A percentile compares a stretch with the other conserved stretches of the same genome.
Evolutionary conservation across 1,140 invertebrate genomes (phyloP).

Genomic region (Drosophila baimaii): DNA sequence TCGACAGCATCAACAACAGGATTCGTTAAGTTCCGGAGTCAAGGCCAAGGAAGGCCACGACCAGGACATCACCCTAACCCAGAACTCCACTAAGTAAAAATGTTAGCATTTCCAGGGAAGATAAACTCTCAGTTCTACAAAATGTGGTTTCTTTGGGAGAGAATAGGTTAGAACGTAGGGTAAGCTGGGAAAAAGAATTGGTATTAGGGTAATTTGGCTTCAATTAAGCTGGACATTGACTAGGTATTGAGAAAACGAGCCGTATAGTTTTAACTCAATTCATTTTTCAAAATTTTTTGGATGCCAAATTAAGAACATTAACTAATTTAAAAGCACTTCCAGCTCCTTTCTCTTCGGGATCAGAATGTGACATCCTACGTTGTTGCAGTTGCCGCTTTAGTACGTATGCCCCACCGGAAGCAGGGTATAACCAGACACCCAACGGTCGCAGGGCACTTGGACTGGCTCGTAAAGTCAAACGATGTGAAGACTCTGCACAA

Average conservation of each 20-base stretch:
- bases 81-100: background rate
- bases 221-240: too few relatives aligned
- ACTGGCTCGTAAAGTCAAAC: conserved; percentile 69
- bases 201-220: too few relatives aligned
- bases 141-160: too few relatives aligned
- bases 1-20: conserved; percentile 33
- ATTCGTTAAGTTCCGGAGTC: conserved; percentile 22
- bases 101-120: too few relatives aligned
- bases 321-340: background rate
- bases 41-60: background rate
- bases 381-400: too few relatives aligned
- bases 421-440: conserved; percentile 17
- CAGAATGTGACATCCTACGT: background rate
- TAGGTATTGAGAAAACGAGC: too few relatives aligned
- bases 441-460: conserved; percentile 42
- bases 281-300: too few relatives aligned
- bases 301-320: background rate
- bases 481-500: conserved; percentile 59
- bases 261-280: too few relatives aligned
- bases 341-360: background rate
- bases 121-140: background rate
- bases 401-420: background rate
- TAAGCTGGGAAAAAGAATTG: too few relatives aligned
- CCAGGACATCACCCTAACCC: background rate
- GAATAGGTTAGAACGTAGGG: too few relatives aligned